Evolutionary conservation across 92 coral and sea anemone genomes (phyloP), one percentile per base, ranked within the genome.

Genomic region (Pocillopora meandrina): DNA sequence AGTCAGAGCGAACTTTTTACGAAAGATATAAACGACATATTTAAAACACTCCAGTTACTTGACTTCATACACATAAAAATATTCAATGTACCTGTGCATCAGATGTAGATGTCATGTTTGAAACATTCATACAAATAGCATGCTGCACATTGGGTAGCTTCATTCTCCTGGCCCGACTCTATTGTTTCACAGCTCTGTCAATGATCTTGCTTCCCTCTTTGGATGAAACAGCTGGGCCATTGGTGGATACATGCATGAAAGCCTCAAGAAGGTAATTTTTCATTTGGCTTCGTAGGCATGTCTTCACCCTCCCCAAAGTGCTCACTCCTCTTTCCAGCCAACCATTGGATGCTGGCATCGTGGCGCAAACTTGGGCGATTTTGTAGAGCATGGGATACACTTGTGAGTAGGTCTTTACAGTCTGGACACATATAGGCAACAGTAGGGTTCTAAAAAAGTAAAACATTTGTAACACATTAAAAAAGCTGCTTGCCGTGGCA

Each of bases 121-220:
- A 36, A 80, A 58, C 84, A 68, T 80, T 49, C 76, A 80, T 80
- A 23, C 42, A 18, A 18, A 76, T 68, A 55, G 84, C 56, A 80
- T 17, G 23, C 75, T 68, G 76, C 75, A 80, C 84, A 17, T 80
- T 80, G 1, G 76, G 76, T 80, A 80, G 33, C 84, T 80, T 80
- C 84, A 75, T 80, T 80, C 74, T 18, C 34, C 42, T 55, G 56
- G 65, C 67, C 84, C 52, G 75, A 67, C 12, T 80, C 86, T 80
- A 82, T 85, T 16, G 81, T 79, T 77, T 84, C 42, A 84, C 87
- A 42, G 81, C 87, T 74, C 74, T 66, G 79, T 84, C 74, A 82
- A 75, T 84, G 74, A 75, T 52, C 73, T 65, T n/a, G 79, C 82
- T 76, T 62, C 71, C 79, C 19, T 84, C 75, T 55, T 63, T 76